Conservation (phyloP, 2,888 invertebrate genomes). For the Agrotis ipsilon region DNA sequence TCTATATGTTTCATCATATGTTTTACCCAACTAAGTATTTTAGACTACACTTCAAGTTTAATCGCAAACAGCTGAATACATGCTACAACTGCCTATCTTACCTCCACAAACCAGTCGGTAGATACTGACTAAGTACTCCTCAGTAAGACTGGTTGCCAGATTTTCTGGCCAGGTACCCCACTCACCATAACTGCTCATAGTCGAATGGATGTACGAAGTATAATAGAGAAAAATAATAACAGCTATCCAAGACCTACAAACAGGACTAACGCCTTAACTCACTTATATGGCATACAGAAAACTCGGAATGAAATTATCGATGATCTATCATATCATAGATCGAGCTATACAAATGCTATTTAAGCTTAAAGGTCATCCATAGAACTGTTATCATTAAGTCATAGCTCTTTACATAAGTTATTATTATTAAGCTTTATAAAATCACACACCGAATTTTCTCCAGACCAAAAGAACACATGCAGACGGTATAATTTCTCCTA, state of each 20-base stretch:
- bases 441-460: no score
- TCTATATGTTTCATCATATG: background rate
- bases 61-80: background rate
- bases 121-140: no score
- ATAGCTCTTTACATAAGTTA: background rate
- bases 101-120: no score
- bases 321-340: background rate
- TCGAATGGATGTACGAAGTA: no score
- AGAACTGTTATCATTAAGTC: background rate
- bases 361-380: background rate
- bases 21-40: no score
- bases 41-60: background rate
- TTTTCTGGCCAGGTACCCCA: background rate
- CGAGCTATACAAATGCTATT: background rate
- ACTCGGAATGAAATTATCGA: background rate
- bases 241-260: background rate
- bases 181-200: no score
- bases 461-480: no score
- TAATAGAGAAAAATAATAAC: no score
- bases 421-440: no score
- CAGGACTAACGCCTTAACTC: background rate
- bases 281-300: background rate
- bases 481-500: slow-evolving; percentile 25
- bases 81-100: background rate
- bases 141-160: background rate